These are phyloP conservation scores for Hypomecis atomaria DNA, from an alignment of 2,888 invertebrate genomes.

Conservation along the genomic window DNA sequence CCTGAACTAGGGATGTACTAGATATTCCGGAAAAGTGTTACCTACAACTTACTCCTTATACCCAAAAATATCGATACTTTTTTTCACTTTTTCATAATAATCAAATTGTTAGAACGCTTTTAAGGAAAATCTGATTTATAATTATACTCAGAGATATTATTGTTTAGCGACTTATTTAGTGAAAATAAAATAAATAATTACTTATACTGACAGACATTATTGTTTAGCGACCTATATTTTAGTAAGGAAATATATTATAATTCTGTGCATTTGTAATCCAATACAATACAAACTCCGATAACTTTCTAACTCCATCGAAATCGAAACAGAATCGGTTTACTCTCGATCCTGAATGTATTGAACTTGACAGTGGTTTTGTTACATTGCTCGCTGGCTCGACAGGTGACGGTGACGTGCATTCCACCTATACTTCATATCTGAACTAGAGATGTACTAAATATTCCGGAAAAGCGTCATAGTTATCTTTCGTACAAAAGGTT, in stretches of 20 bases:
- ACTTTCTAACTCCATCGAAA: not conserved
- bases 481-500: not conserved
- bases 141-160: no score
- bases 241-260: no score
- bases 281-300: no score
- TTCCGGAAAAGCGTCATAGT: not conserved
- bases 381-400: constrained; percentile 61
- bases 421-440: constrained; percentile 46
- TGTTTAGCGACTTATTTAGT: no score
- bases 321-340: constrained; percentile 10
- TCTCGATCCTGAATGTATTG: constrained; percentile 55
- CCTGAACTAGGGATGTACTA: constrained; percentile 29
- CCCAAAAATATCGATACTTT: not conserved
- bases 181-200: no score
- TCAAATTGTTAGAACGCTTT: no score
- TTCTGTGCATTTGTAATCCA: no score
- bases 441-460: constrained; percentile 23
- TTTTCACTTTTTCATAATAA: no score
- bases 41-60: not conserved
- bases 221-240: no score
- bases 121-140: no score
- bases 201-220: no score
- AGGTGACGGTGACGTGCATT: constrained; percentile 71
- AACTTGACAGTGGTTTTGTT: constrained; percentile 80
- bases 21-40: not conserved